These are phyloP conservation scores for Eulemur mongoz DNA, from an alignment of 2,797 vertebrate genomes.

Conservation along the genomic window DNA sequence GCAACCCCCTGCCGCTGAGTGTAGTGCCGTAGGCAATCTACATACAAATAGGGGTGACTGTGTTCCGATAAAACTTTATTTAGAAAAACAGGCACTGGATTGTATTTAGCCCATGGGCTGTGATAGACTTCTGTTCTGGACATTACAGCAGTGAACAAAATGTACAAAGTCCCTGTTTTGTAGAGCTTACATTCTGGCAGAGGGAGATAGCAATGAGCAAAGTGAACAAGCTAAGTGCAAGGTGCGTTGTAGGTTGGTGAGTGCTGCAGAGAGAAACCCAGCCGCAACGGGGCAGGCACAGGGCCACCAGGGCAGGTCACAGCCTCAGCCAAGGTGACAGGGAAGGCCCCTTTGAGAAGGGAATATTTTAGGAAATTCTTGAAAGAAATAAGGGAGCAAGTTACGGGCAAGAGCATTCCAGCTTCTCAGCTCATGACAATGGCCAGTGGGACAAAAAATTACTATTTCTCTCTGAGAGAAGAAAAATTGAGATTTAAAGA, in stretches of 20 bases:
- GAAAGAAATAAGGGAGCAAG: neutral
- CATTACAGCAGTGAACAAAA: neutral
- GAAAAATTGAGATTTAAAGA: neutral
- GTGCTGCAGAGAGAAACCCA: accelerated
- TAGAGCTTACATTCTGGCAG: neutral
- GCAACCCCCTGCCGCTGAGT: accelerated
- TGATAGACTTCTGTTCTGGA: neutral
- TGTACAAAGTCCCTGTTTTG: accelerated
- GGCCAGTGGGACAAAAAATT: neutral
- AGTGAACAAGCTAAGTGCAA: accelerated
- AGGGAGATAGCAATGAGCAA: accelerated
- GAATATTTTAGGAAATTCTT: neutral
- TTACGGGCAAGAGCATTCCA: neutral
- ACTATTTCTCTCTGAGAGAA: neutral
- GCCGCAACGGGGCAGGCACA: accelerated
- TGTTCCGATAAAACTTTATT: neutral
- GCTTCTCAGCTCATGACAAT: neutral
- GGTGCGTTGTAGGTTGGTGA: too few species aligned
- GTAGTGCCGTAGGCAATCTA: accelerated
- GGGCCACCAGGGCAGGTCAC: accelerated
- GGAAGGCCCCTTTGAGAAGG: too few species aligned
- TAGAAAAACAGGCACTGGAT: neutral
- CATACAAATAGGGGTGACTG: too few species aligned
- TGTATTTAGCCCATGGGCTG: neutral
- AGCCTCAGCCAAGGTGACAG: neutral